phyloP scores from a whole-genome alignment of 2,888 invertebrate species.

The Apotomis capreana region DNA sequence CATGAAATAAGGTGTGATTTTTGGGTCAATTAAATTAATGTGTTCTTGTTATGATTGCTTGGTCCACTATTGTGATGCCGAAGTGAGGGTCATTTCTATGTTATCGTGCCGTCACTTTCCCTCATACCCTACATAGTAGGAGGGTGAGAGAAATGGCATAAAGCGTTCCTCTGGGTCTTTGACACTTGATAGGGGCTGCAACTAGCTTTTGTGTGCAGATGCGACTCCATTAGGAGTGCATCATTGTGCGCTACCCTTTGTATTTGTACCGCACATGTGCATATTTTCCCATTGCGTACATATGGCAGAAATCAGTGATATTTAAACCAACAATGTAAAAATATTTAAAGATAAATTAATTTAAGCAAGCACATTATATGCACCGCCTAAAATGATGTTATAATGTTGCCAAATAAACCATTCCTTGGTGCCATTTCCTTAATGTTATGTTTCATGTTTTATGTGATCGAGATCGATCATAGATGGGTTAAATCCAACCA shows the following conservation, averaged over 20 bases:
- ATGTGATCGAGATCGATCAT: no score
- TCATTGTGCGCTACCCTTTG: slow-evolving; percentile 52
- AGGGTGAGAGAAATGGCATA: not conserved
- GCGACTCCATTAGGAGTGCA: slow-evolving; percentile 55
- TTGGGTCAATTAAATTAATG: not conserved
- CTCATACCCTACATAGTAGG: not conserved
- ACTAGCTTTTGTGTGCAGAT: slow-evolving; percentile 67
- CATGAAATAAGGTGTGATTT: not conserved
- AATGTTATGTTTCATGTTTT: no score
- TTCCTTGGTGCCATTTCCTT: no score
- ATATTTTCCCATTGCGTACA: slow-evolving; percentile 24
- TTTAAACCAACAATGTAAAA: not conserved
- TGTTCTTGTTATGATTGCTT: not conserved
- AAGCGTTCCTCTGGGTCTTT: not conserved
- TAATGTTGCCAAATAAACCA: no score
- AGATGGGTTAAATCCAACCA: no score
- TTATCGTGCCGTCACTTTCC: not conserved
- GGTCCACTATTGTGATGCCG: not conserved
- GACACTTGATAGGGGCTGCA: slow-evolving; percentile 50
- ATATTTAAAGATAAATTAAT: not conserved
- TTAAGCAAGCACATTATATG: not conserved
- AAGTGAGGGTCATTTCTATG: not conserved
- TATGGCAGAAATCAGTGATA: slow-evolving; percentile 16
- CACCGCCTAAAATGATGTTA: no score
- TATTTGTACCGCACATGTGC: slow-evolving; percentile 29